A percentile compares a stretch with the other conserved stretches of the same genome.
These are phyloP conservation scores for Burhinus bistriatus DNA, from an alignment of 2,113 vertebrate species.

Conservation along the genomic window DNA sequence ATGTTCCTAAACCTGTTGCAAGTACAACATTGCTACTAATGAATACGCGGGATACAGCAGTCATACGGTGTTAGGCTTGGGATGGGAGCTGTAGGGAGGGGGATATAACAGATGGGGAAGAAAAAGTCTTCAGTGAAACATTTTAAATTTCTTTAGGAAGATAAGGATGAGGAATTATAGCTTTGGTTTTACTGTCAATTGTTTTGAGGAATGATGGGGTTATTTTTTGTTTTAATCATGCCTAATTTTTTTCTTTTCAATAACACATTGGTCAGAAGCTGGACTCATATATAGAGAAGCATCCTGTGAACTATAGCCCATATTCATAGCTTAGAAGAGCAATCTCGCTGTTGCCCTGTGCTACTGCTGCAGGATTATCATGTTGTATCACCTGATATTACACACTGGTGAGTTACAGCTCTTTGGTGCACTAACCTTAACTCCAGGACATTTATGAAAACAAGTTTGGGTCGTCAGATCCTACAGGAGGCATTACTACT, in stretches of 20 bases:
- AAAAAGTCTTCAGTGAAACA: slow-evolving; percentile 9
- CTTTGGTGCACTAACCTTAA: slow-evolving; percentile 43
- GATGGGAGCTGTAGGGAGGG: not conserved
- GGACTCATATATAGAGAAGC: not conserved
- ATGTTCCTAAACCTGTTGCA: not conserved
- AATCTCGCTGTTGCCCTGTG: not conserved
- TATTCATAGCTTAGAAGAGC: not conserved
- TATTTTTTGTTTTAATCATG: not conserved
- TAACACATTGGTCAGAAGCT: not conserved
- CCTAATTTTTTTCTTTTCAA: not conserved
- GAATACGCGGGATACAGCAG: not conserved
- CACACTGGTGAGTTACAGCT: slow-evolving; percentile 26
- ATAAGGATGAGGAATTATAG: not conserved
- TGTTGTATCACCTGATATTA: not conserved
- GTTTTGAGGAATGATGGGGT: not conserved
- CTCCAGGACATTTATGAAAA: slow-evolving; percentile 38
- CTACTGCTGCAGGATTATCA: not conserved
- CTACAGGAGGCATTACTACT: slow-evolving; percentile 4
- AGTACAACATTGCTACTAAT: not conserved
- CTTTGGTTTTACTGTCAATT: not conserved
- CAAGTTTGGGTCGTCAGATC: not conserved
- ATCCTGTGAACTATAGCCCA: not conserved
- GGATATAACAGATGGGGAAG: not conserved
- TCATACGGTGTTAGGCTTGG: not conserved
- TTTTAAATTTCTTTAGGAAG: slow-evolving; percentile 4